Conservation (phyloP, 2,797 vertebrate genomes). For the Fistularia tabacaria region DNA sequence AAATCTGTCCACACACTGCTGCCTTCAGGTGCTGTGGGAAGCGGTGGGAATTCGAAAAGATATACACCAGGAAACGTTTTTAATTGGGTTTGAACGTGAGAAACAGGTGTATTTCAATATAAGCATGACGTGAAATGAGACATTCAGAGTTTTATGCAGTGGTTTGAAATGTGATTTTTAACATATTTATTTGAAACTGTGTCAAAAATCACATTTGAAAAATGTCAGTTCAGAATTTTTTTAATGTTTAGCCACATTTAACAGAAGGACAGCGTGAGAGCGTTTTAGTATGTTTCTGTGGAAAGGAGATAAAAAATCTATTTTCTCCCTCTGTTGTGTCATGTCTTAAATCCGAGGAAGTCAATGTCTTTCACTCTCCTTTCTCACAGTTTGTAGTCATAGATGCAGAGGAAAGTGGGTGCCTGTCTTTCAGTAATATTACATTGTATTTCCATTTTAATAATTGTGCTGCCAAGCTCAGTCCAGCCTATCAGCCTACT, state of each 20-base stretch:
- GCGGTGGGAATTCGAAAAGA: not conserved
- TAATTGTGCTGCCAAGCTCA: too few relatives aligned
- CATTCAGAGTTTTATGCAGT: too few relatives aligned
- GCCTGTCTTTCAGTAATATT: too few relatives aligned
- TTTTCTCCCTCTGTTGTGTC: too few relatives aligned
- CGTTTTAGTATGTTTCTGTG: not conserved
- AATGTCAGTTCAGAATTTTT: not conserved
- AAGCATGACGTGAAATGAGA: not conserved
- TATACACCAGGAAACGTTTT: not conserved
- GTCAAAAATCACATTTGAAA: not conserved
- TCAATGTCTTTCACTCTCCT: too few relatives aligned
- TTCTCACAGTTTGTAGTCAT: too few relatives aligned
- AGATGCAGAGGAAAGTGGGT: too few relatives aligned
- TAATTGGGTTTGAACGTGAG: not conserved
- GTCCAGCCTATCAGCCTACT: too few relatives aligned
- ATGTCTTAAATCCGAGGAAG: too few relatives aligned
- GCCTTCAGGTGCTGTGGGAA: constrained; percentile 41
- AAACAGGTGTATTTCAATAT: not conserved
- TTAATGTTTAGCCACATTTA: not conserved
- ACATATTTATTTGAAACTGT: not conserved
- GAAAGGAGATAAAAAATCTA: too few relatives aligned
- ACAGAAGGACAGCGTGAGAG: not conserved
- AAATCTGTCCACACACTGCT: constrained; percentile 20
- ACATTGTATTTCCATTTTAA: too few relatives aligned
- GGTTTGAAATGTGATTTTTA: too few relatives aligned